Conservation (phyloP, 2,797 vertebrate species). For the Kryptopterus vitreolus region DNA sequence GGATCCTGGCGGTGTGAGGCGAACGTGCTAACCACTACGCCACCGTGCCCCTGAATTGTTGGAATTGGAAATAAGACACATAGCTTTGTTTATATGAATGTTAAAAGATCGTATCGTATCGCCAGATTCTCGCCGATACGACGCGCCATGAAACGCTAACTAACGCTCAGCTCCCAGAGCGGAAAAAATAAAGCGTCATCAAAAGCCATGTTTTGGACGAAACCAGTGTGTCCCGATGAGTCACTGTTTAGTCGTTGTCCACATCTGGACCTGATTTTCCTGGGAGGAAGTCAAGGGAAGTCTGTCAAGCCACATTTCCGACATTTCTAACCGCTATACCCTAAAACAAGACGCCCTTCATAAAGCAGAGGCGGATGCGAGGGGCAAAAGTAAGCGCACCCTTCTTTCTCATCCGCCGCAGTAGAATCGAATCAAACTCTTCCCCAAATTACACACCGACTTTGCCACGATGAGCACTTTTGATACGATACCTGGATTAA, state of each 20-base stretch:
- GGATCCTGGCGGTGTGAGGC: too few relatives aligned
- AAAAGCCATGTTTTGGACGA: neutral
- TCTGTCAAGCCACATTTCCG: conserved; percentile 5
- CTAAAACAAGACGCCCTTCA: neutral
- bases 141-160: too few relatives aligned
- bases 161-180: too few relatives aligned
- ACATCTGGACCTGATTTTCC: conserved; percentile 26
- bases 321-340: conserved; percentile 6
- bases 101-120: too few relatives aligned
- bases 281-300: conserved; percentile 9
- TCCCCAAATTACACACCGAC: too few relatives aligned
- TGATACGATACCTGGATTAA: too few relatives aligned
- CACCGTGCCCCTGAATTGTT: too few relatives aligned
- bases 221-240: conserved; percentile 4
- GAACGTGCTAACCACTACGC: too few relatives aligned
- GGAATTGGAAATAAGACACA: too few relatives aligned
- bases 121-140: too few relatives aligned
- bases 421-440: neutral
- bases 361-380: neutral
- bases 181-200: neutral
- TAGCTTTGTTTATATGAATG: too few relatives aligned
- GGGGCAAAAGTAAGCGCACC: neutral
- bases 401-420: neutral
- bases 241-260: conserved; percentile 16
- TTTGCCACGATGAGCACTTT: too few relatives aligned